Conservation (phyloP, 2,888 invertebrate species). For the Bombyx huttoni region DNA sequence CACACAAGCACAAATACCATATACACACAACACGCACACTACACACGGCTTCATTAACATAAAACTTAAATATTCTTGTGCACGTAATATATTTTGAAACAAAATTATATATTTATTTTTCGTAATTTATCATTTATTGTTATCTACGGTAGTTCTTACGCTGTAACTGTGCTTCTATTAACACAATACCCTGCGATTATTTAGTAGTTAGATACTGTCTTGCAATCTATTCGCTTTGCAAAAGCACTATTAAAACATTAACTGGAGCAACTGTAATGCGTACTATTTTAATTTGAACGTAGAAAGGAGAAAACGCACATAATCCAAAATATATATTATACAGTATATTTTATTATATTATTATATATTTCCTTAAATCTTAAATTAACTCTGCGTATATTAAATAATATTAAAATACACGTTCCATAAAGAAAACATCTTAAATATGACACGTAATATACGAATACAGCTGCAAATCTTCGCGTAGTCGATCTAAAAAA, state of each 20-base stretch:
- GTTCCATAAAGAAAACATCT: conserved; percentile 65
- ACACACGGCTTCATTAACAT: conserved; percentile 11
- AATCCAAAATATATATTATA: conserved; percentile 36
- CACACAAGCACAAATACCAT: conserved; percentile 8
- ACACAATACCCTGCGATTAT: conserved; percentile 24
- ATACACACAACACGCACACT: conserved; percentile 13
- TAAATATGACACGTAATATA: conserved; percentile 36
- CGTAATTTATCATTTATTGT: conserved; percentile 14
- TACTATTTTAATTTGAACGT: conserved; percentile 48
- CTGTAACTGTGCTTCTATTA: conserved; percentile 35
- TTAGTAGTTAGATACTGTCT: conserved; percentile 39
- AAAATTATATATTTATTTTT: conserved; percentile 9
- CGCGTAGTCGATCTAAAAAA: conserved; percentile 17
- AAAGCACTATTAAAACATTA: conserved; percentile 49
- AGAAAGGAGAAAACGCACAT: conserved; percentile 32
- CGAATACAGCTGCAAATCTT: conserved; percentile 37
- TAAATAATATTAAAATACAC: conserved; percentile 29
- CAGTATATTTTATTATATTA: conserved; percentile 32
- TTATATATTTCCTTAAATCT: conserved; percentile 47
- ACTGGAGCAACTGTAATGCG: conserved; percentile 66
- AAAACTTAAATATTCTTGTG: conserved; percentile 9
- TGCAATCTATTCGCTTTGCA: conserved; percentile 50
- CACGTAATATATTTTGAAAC: conserved; percentile 11
- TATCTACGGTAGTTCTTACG: conserved; percentile 22
- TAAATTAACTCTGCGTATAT: conserved; percentile 48